Percentiles rank a stretch among this genome's conserved stretches.
These are phyloP conservation scores for Pogonocichla stellata DNA, from an alignment of 2,113 vertebrate genomes.

Conservation along the genomic window DNA sequence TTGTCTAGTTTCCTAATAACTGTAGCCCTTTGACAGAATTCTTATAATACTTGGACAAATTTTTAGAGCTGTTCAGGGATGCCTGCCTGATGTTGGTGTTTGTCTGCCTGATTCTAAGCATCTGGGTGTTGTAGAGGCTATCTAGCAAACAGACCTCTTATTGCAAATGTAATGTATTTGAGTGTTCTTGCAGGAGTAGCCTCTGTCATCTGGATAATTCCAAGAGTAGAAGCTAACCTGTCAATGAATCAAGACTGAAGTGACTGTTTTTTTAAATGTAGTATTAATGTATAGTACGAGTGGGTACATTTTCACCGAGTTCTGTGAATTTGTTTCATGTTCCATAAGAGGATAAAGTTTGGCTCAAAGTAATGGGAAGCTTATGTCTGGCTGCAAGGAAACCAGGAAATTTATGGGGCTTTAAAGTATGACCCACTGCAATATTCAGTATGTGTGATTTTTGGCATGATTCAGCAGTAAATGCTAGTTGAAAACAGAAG, in stretches of 20 bases:
- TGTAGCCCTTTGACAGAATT: background rate
- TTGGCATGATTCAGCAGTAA: constrained; percentile 50
- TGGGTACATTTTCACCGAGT: background rate
- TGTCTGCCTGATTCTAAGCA: background rate
- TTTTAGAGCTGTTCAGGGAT: background rate
- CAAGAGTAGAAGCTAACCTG: background rate
- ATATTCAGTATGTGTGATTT: constrained; percentile 40
- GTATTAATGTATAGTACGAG: background rate
- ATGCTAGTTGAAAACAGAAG: constrained; percentile 50
- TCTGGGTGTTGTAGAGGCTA: background rate
- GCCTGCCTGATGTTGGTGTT: background rate
- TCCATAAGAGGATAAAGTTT: background rate
- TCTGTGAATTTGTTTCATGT: background rate
- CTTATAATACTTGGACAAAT: background rate
- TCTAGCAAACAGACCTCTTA: background rate
- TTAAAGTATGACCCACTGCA: constrained; percentile 28
- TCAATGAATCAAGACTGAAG: background rate
- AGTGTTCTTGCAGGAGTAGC: background rate
- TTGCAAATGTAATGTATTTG: background rate
- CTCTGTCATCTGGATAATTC: background rate
- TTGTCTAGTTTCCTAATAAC: background rate
- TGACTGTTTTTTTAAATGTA: background rate
- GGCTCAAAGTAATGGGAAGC: background rate
- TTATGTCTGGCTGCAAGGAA: constrained; percentile 33
- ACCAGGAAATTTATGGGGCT: constrained; percentile 10